phyloP scores from a whole-genome alignment of 2,797 vertebrate species.

The Buphagus erythrorhynchus region DNA sequence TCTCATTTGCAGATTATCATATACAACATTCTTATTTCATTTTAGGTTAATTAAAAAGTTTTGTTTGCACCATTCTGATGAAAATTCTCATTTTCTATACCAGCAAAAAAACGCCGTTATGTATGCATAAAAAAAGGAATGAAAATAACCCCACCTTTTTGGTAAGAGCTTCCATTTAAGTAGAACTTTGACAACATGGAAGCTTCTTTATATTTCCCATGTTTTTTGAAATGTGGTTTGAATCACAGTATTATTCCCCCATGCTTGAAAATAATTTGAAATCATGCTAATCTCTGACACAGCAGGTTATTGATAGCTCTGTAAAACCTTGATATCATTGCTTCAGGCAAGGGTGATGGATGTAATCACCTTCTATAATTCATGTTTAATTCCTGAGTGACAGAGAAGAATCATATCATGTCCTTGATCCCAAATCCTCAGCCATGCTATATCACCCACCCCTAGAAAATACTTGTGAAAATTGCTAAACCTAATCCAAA shows the following conservation, averaged over 20 bases:
- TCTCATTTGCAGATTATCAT: not conserved
- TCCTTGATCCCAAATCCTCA: conserved; percentile 80
- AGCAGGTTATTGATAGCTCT: conserved; percentile 85
- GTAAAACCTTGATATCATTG: conserved; percentile 86
- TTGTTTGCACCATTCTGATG: not conserved
- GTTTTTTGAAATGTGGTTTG: conserved; percentile 53
- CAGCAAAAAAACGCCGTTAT: not conserved
- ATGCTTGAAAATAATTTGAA: conserved; percentile 75
- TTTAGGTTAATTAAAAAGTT: not conserved
- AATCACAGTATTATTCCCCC: conserved; percentile 53
- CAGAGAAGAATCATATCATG: conserved; percentile 72
- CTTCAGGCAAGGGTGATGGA: conserved; percentile 90
- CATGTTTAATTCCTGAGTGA: conserved; percentile 89
- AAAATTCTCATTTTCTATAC: not conserved
- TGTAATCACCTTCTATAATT: conserved; percentile 88
- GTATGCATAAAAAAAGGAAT: not conserved
- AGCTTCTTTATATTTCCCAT: conserved; percentile 2
- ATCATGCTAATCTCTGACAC: conserved; percentile 85
- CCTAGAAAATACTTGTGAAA: conserved; percentile 48
- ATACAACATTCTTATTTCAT: not conserved
- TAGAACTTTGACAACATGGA: not conserved
- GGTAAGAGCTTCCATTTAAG: not conserved
- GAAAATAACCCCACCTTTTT: not conserved
- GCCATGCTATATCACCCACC: not conserved
- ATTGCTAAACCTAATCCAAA: not conserved